phyloP scores from a whole-genome alignment of 2,113 vertebrate species.

The Crypturellus undulatus region DNA sequence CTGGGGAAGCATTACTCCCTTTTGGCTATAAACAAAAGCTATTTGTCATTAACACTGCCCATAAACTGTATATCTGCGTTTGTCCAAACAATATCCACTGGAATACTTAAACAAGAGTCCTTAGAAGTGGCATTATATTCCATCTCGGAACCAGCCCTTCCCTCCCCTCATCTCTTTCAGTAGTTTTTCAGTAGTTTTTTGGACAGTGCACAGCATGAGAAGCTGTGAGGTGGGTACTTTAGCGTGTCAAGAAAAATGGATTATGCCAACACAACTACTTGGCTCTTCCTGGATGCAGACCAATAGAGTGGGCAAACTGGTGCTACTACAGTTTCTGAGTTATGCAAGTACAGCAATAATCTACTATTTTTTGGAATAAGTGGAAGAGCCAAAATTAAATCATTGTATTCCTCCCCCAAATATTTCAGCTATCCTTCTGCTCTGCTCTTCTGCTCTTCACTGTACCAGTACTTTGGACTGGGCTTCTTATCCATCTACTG shows the following conservation, averaged over 20 bases:
- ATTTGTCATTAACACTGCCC: neutral
- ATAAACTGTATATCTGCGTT: neutral
- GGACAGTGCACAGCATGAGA: neutral
- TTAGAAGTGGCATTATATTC: neutral
- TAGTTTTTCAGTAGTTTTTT: neutral
- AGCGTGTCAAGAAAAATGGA: neutral
- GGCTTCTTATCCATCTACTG: neutral
- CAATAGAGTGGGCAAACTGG: neutral
- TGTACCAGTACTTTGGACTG: neutral
- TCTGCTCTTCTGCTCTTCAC: too few relatives aligned
- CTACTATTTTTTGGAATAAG: rapidly evolving
- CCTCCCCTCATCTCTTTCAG: neutral
- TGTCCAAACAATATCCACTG: neutral
- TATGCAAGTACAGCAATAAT: neutral
- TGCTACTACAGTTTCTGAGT: neutral
- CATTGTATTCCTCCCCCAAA: neutral
- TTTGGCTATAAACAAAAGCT: conserved; percentile 35
- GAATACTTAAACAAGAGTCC: neutral
- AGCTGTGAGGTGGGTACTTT: neutral
- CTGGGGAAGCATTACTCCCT: conserved; percentile 31
- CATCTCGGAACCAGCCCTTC: neutral
- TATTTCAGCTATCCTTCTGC: neutral
- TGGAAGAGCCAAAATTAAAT: neutral
- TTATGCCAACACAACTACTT: neutral
- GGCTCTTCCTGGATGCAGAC: neutral